Evolutionary conservation across 2,888 invertebrate genomes (phyloP).

Genomic region (Tricholauxania praeusta): DNA sequence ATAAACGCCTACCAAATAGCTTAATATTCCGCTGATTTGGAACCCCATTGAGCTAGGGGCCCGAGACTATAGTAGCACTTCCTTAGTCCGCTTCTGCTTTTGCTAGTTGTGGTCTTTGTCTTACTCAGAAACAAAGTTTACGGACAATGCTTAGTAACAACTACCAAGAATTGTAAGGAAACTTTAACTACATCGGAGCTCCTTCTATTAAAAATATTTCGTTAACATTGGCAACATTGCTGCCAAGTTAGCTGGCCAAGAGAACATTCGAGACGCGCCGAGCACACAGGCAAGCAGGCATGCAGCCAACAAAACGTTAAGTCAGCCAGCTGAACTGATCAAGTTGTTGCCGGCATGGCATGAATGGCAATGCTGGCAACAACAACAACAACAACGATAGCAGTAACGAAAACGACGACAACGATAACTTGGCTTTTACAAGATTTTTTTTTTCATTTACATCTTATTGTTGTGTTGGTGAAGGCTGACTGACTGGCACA

Average conservation of each 20-base stretch:
- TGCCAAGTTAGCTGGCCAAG: background rate
- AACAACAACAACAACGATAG: constrained; percentile 31
- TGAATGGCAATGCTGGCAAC: constrained; percentile 27
- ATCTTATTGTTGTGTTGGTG: constrained; percentile 9
- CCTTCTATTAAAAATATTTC: too few species aligned
- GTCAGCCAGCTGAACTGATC: constrained; percentile 41
- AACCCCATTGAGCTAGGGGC: too few species aligned
- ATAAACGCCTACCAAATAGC: too few species aligned
- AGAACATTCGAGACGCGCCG: background rate
- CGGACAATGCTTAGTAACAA: too few species aligned
- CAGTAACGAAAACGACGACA: constrained; percentile 44
- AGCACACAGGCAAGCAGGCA: background rate
- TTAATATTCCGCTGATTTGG: too few species aligned
- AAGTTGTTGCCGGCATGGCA: constrained; percentile 43
- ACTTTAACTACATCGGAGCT: too few species aligned
- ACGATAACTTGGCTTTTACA: constrained; percentile 16
- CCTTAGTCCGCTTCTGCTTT: too few species aligned
- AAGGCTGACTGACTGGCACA: background rate
- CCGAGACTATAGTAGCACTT: too few species aligned
- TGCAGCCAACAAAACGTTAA: constrained; percentile 4
- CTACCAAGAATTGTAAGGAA: too few species aligned
- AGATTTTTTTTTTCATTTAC: constrained; percentile 28
- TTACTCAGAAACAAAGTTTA: too few species aligned
- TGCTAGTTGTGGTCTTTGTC: too few species aligned
- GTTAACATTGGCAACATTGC: background rate